Evolutionary conservation across 2,113 vertebrate species (phyloP).

Genomic region (Megaptera novaeangliae): DNA sequence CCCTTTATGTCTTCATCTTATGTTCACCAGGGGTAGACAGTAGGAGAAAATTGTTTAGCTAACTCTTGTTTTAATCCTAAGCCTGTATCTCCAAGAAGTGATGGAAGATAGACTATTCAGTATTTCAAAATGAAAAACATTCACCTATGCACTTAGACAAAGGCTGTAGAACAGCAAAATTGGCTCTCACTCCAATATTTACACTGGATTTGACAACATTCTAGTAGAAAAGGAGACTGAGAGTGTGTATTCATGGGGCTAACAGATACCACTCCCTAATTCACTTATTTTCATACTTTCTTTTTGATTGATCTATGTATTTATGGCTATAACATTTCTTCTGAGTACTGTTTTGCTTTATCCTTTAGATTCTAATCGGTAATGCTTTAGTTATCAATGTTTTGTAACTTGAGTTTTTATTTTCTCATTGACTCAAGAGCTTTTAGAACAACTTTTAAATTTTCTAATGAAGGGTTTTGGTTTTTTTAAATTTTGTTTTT

Average conservation of each 20-base stretch:
- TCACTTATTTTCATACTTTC: neutral
- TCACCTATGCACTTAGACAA: neutral
- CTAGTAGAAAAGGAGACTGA: neutral
- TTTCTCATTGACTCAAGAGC: neutral
- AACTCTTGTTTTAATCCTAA: neutral
- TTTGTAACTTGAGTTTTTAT: neutral
- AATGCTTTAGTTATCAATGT: neutral
- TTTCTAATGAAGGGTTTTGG: neutral
- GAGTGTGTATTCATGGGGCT: neutral
- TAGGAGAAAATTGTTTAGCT: neutral
- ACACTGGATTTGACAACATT: neutral
- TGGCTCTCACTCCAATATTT: neutral
- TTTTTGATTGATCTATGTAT: neutral
- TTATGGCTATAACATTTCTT: neutral
- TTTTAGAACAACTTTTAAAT: neutral
- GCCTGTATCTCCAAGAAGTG: neutral
- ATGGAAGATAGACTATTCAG: neutral
- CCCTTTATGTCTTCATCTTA: neutral
- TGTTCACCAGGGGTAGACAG: neutral
- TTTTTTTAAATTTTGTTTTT: neutral
- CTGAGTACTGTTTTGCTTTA: neutral
- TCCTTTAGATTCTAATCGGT: neutral
- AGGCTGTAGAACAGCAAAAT: neutral
- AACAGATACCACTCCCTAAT: neutral
- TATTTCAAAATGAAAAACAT: neutral